Conservation (phyloP, 2,113 vertebrate species). For the Merops nubicus region DNA sequence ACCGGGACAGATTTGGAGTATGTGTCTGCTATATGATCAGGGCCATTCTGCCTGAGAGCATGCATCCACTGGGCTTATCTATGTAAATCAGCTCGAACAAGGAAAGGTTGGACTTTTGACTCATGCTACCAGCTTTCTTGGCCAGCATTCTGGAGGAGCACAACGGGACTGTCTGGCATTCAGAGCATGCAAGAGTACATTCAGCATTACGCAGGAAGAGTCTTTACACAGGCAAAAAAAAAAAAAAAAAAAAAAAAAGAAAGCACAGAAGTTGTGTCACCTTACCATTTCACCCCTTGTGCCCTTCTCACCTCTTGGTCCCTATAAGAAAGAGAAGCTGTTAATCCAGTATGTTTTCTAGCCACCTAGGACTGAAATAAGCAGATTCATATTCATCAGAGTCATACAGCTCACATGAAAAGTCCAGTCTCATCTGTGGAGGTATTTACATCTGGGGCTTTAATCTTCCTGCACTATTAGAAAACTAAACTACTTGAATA, state of each 20-base stretch:
- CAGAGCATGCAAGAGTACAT: background rate
- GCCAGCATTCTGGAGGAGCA: background rate
- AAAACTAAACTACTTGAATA: background rate
- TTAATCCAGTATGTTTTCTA: background rate
- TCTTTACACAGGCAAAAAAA: background rate
- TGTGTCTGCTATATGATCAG: background rate
- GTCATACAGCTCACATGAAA: background rate
- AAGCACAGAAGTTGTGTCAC: conserved; percentile 18
- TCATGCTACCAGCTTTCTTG: background rate
- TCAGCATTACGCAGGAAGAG: background rate
- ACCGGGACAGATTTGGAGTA: background rate
- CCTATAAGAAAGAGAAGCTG: conserved; percentile 75
- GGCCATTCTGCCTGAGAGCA: background rate
- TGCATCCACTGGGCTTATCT: background rate
- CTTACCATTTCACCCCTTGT: conserved; percentile 91
- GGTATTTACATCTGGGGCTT: background rate
- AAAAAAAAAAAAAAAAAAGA: background rate
- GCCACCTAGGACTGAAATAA: background rate
- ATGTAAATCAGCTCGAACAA: background rate
- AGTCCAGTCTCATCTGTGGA: background rate
- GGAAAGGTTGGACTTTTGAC: background rate
- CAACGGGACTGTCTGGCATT: background rate
- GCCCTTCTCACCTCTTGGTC: conserved; percentile 88
- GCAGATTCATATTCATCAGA: background rate
- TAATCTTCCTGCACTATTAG: background rate